Base-by-base conservation (phyloP, 2,888 invertebrate genomes). In the Acrocera orbiculus region DNA sequence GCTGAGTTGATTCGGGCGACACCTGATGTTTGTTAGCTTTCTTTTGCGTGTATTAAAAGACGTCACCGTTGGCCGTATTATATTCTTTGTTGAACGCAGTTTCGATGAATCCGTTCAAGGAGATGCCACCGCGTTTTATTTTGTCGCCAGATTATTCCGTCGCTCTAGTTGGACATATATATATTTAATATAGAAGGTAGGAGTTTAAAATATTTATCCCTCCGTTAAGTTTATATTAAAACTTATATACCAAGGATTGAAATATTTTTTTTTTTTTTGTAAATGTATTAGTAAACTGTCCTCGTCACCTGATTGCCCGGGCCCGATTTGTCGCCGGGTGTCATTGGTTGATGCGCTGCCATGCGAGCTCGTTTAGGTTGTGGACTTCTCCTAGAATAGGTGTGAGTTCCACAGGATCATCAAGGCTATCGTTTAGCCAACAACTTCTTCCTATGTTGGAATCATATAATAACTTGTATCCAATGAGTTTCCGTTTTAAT, bases 91-190 rank as follows among this genome's bases (percentile, higher is more conserved):
- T 30, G 20, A 37, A 37, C 32, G 35, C 37, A 40, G 40, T 40
- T 37, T 40, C 38, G 40, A 37, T 39, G 37, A 37, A 39, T 40
- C 37, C 37, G 40, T 38, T 40, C 40, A 33, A 22, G 37, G 33
- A 36, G 40, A 40, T 33, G 38, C 30, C 37, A 37, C 30, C 37
- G 37, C 28, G 34, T 13, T 34, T 29, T 29, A 34, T 28, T 34
- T 34, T 34, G 34, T 34, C 34, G 34, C 34, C 35, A 22, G 28
- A n/a, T n/a, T n/a, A n/a, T n/a, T n/a, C n/a, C n/a, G n/a, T n/a
- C n/a, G n/a, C n/a, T n/a, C n/a, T n/a, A n/a, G n/a, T n/a, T n/a
- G n/a, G n/a, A n/a, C n/a, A n/a, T n/a, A n/a, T n/a, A n/a, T n/a
- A n/a, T n/a, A n/a, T n/a, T n/a, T n/a, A n/a, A n/a, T n/a, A n/a